Evolutionary conservation across 2,888 invertebrate species (phyloP).

Genomic region (Ophioninae sp.): DNA sequence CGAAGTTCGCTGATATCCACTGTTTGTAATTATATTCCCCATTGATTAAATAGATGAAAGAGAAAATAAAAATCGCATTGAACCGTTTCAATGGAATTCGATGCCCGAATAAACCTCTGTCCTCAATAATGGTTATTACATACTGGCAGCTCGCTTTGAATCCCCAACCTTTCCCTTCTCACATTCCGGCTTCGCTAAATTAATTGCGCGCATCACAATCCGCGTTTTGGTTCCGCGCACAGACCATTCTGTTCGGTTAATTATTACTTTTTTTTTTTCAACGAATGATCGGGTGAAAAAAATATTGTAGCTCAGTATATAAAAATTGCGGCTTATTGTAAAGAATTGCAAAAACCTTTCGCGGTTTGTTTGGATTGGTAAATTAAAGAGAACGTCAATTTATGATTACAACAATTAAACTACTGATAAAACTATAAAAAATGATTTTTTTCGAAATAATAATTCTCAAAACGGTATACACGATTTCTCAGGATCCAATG

Average conservation of each 20-base stretch:
- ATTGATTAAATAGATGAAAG: neutral
- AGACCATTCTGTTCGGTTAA: neutral
- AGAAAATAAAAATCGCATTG: neutral
- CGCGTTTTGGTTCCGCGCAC: neutral
- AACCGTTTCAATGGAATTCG: neutral
- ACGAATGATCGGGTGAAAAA: neutral
- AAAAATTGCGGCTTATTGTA: no score
- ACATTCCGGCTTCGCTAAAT: neutral
- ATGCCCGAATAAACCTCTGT: slow-evolving; percentile 1
- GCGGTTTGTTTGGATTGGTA: no score
- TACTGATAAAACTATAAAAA: no score
- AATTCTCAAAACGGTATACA: no score
- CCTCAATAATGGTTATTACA: neutral
- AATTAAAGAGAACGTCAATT: no score
- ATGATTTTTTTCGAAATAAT: no score
- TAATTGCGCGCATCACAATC: neutral
- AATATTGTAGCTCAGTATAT: neutral
- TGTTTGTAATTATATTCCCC: neutral
- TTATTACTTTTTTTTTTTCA: neutral
- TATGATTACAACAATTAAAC: no score
- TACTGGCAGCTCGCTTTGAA: neutral
- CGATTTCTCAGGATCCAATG: no score
- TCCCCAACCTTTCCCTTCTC: neutral
- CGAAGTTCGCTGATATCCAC: neutral
- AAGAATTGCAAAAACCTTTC: no score